Conservation (phyloP, 2,888 invertebrate species). For the Trilocha varians region DNA sequence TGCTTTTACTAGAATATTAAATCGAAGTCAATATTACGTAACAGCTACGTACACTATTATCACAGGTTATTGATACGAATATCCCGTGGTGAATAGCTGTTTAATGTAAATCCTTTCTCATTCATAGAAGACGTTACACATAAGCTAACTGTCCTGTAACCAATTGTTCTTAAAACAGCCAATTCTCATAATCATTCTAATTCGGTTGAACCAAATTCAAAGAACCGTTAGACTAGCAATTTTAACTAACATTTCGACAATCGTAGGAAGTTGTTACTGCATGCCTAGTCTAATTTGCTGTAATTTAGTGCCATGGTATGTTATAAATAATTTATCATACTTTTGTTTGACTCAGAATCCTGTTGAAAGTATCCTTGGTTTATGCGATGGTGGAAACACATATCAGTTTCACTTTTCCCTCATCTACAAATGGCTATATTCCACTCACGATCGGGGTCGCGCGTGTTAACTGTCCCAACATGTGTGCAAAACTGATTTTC, state of each 20-base stretch:
- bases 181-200: slow-evolving; percentile 41
- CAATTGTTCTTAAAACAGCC: slow-evolving; percentile 1
- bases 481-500: slow-evolving; percentile 33
- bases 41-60: too few species aligned
- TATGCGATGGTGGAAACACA: slow-evolving; percentile 40
- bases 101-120: too few species aligned
- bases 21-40: too few species aligned
- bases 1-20: too few species aligned
- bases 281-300: slow-evolving; percentile 29
- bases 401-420: slow-evolving; percentile 70
- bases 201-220: slow-evolving; percentile 30
- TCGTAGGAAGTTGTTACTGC: slow-evolving; percentile 40
- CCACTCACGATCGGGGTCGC: slow-evolving; percentile 63
- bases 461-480: slow-evolving; percentile 48
- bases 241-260: slow-evolving; percentile 30
- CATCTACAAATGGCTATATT: slow-evolving; percentile 55
- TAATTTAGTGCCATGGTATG: slow-evolving; percentile 22
- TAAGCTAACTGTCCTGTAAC: not conserved
- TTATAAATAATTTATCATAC: slow-evolving; percentile 21
- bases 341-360: slow-evolving; percentile 41
- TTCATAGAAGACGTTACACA: too few species aligned
- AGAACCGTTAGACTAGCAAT: slow-evolving; percentile 33
- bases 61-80: too few species aligned
- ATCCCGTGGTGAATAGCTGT: too few species aligned
- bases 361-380: slow-evolving; percentile 61